Evolutionary conservation across 1,140 invertebrate genomes (phyloP).

Genomic region (Polyergus mexicanus): DNA sequence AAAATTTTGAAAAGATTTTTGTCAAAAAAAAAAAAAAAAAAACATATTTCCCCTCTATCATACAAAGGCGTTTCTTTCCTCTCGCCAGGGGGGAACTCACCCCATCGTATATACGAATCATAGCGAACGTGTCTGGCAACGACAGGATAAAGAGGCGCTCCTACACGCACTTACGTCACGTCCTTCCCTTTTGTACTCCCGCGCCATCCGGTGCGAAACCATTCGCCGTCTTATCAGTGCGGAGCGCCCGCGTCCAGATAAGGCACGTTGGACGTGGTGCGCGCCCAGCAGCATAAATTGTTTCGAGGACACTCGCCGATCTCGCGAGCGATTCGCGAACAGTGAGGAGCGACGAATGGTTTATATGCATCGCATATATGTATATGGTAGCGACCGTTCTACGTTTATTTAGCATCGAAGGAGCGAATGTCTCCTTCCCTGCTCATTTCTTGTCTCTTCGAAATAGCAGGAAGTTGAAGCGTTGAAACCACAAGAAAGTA

Average conservation of each 20-base stretch:
- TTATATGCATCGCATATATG: not conserved
- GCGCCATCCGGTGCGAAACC: conserved; percentile 70
- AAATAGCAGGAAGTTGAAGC: conserved; percentile 34
- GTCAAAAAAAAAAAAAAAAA: not conserved
- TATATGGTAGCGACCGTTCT: conserved; percentile 3
- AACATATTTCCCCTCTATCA: not conserved
- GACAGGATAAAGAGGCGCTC: conserved; percentile 84
- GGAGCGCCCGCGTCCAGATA: conserved; percentile 78
- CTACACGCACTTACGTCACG: conserved; percentile 83
- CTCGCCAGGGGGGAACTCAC: conserved; percentile 27
- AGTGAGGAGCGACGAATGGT: conserved; percentile 44
- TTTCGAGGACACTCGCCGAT: conserved; percentile 81
- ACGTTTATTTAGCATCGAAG: not conserved
- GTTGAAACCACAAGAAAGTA: conserved; percentile 27
- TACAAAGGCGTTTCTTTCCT: conserved; percentile 6
- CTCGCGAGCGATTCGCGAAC: conserved; percentile 72
- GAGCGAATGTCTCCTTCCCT: conserved; percentile 32
- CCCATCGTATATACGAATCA: conserved; percentile 70
- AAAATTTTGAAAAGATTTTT: not conserved
- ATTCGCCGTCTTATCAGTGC: conserved; percentile 78
- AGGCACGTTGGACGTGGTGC: conserved; percentile 82
- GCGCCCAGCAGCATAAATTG: conserved; percentile 81
- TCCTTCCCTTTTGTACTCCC: conserved; percentile 74
- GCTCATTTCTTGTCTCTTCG: not conserved
- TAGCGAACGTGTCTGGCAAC: conserved; percentile 78